Evolutionary conservation across 2,797 vertebrate genomes (phyloP).

Genomic region (Telmatherina bonti): DNA sequence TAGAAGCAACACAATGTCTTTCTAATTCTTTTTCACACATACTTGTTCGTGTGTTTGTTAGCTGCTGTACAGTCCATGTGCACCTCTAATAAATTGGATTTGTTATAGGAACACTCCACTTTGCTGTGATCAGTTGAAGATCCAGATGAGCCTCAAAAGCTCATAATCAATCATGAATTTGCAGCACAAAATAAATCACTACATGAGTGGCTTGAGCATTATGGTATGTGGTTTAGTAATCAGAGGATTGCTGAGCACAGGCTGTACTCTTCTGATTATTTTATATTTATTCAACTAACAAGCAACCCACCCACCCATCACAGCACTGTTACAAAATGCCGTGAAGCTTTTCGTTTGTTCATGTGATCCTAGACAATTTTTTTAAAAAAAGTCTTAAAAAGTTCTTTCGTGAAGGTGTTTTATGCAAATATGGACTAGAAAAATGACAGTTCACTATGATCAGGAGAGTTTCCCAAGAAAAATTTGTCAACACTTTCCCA

Average conservation of each 20-base stretch:
- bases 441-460: no score
- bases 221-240: background rate
- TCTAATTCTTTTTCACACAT: background rate
- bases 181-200: conserved; percentile 5
- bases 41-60: background rate
- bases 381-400: no score
- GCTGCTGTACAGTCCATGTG: background rate
- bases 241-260: background rate
- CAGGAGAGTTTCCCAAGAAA: no score
- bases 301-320: no score
- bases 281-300: background rate
- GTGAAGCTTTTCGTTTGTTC: no score
- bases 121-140: background rate
- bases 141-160: background rate
- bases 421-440: no score
- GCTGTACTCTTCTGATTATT: background rate
- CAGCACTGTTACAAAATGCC: no score
- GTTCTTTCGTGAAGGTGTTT: no score
- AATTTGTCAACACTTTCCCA: no score
- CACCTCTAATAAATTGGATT: conserved; percentile 13
- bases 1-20: background rate
- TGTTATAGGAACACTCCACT: background rate
- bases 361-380: no score
- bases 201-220: background rate
- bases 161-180: conserved; percentile 1